A percentile compares a stretch with the other conserved stretches of the same genome.
Conservation (phyloP, 2,797 vertebrate species). For the Myripristis murdjan region DNA sequence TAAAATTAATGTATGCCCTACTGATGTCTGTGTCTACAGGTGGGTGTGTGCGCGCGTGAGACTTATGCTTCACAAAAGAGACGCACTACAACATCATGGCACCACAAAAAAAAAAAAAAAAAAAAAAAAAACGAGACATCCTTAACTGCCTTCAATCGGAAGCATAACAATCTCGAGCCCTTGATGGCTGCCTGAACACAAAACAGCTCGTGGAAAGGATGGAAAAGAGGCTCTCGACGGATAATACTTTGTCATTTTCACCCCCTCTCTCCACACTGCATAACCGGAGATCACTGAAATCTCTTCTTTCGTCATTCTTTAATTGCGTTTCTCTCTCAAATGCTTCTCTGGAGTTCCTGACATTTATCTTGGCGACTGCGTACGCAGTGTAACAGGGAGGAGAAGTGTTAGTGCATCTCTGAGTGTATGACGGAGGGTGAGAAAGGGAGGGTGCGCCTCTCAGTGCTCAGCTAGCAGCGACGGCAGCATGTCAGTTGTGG, state of each 20-base stretch:
- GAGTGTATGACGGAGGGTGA: background rate
- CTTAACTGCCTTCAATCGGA: background rate
- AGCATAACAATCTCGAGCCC: background rate
- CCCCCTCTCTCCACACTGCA: slow-evolving; percentile 8
- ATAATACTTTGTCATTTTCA: slow-evolving; percentile 28
- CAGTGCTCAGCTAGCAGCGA: slow-evolving; percentile 3
- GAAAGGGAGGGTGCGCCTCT: slow-evolving; percentile 2
- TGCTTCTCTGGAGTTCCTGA: background rate
- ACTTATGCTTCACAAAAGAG: too few relatives aligned
- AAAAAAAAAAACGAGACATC: background rate
- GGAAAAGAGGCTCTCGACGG: slow-evolving; percentile 2
- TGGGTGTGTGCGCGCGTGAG: too few relatives aligned
- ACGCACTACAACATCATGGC: background rate
- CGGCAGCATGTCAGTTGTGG: background rate
- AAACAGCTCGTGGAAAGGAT: too few relatives aligned
- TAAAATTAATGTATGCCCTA: too few relatives aligned
- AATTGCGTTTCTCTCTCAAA: slow-evolving; percentile 7
- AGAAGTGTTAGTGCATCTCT: background rate
- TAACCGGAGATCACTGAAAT: background rate
- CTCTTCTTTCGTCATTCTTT: slow-evolving; percentile 14
- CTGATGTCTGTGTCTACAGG: too few relatives aligned
- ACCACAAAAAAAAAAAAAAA: background rate
- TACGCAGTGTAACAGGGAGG: background rate
- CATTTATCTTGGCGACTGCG: slow-evolving; percentile 5
- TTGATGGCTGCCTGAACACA: background rate